phyloP scores from a whole-genome alignment of 2,888 invertebrate species.

The Selenia dentaria region DNA sequence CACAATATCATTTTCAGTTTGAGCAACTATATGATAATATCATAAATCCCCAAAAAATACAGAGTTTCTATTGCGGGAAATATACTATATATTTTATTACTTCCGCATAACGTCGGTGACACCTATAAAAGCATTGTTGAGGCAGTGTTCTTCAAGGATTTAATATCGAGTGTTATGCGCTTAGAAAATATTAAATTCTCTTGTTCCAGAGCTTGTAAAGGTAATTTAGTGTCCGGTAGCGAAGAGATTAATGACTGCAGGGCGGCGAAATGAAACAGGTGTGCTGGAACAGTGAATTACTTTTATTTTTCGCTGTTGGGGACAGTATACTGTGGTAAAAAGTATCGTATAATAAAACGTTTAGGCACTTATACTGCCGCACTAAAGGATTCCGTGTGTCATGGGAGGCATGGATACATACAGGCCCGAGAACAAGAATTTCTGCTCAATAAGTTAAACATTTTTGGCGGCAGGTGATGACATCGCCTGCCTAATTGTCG shows the following conservation, averaged over 20 bases:
- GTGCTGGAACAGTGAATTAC: slow-evolving; percentile 19
- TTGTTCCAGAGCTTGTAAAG: slow-evolving; percentile 13
- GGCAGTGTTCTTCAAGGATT: slow-evolving; percentile 17
- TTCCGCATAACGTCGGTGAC: slow-evolving; percentile 13
- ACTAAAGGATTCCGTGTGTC: no score
- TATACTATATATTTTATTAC: slow-evolving; percentile 21
- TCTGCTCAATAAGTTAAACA: no score
- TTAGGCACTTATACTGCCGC: no score
- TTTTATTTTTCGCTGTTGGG: slow-evolving; percentile 22
- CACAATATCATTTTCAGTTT: no score
- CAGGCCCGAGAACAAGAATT: no score
- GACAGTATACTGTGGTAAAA: slow-evolving; percentile 18
- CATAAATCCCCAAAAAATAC: slow-evolving; percentile 22
- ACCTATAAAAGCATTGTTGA: slow-evolving; percentile 18
- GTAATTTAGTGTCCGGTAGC: slow-evolving; percentile 15
- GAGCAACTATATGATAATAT: slow-evolving; percentile 13
- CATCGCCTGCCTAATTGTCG: no score
- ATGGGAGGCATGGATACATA: no score
- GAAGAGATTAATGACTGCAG: slow-evolving; percentile 20
- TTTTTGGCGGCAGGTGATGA: no score
- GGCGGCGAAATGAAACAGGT: slow-evolving; percentile 25
- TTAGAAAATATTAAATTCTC: slow-evolving; percentile 16
- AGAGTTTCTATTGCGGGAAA: slow-evolving; percentile 16
- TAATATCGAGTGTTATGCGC: slow-evolving; percentile 21
- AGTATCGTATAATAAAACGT: no score